Percentiles rank a stretch among this genome's conserved stretches.
These are phyloP conservation scores for Etia nguti DNA, from an alignment of 2,113 vertebrate species.

Conservation along the genomic window DNA sequence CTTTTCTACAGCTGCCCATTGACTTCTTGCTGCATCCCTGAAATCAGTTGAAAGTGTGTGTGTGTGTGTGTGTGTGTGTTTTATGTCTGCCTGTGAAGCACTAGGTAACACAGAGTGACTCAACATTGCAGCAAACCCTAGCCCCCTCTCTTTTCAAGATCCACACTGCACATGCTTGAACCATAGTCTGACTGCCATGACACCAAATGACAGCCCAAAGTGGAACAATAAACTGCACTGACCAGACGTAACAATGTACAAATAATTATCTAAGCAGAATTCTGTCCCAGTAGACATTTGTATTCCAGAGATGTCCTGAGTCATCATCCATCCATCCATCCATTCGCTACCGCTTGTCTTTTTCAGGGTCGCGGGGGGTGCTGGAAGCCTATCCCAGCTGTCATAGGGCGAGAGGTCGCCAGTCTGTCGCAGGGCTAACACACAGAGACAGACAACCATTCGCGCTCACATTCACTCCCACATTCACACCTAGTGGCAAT, in stretches of 20 bases:
- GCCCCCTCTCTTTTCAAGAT: not conserved
- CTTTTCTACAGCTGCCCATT: not conserved
- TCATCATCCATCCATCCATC: too few species aligned
- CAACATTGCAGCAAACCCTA: constrained; percentile 20
- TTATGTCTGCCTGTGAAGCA: not conserved
- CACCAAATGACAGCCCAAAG: not conserved
- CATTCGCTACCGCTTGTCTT: too few species aligned
- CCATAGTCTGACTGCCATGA: not conserved
- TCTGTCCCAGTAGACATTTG: accelerated
- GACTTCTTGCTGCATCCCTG: not conserved
- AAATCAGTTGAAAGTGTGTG: not conserved
- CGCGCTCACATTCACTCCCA: too few species aligned
- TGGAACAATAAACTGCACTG: not conserved
- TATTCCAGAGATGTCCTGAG: not conserved
- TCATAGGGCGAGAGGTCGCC: too few species aligned
- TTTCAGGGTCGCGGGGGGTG: too few species aligned
- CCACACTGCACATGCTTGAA: not conserved
- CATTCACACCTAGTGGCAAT: too few species aligned
- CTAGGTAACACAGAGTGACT: constrained; percentile 16
- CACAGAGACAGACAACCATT: too few species aligned
- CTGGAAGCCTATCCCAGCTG: too few species aligned
- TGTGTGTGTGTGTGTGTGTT: not conserved
- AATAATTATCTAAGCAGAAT: not conserved
- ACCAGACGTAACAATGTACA: not conserved
- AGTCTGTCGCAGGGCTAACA: too few species aligned